Base-by-base conservation (phyloP, 2,888 invertebrate genomes). In the Polydesmus complanatus region DNA sequence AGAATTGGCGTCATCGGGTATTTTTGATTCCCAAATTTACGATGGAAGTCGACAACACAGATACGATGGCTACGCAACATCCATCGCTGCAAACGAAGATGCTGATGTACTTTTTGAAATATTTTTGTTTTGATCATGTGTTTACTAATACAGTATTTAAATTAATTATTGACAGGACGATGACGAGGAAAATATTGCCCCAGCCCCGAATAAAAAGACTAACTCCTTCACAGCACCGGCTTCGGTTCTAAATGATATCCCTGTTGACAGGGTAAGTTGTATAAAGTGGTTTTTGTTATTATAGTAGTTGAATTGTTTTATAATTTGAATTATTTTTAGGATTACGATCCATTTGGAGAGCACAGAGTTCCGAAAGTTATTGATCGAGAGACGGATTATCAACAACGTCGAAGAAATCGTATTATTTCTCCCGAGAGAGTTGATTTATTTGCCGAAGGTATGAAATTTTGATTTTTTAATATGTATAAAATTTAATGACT, bases 371-470 rank as follows among this genome's bases (percentile, higher is more conserved):
- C 91, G 54, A 94, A 92, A 19, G 92, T 97, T 72, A 90, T 91
- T 0, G 96, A 97, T 69, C 82, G 94, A 67, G 96, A 97, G 78
- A 94, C 96, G 83, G 96, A 97, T 73, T 98, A 98, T 72, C 82
- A 91, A 61, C 88, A 88, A 69, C 86, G 88, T 69, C 81, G 92
- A 68, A 81, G 92, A 63, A 80, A 87, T 74, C 85, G 90, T 68
- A 69, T 87, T 65, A 94, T 98, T 70, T 98, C 98, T 2, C 98
- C 98, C 1, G 96, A 94, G 72, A 81, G 98, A 70, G 84, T 87
- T 67, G 98, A 98, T 80, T 94, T 94, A 47, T 99, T 99, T 80
- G 92, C 94, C 71, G 93, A 95, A 81, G 95, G 94, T 93, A 80
- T 78, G 83, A 72, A 3, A 54, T 3, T 19, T 27, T 25, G 22